Evolutionary conservation across 2,888 invertebrate genomes (phyloP), one percentile per base, ranked within the genome.

Genomic region (Sinotaia quadrata): DNA sequence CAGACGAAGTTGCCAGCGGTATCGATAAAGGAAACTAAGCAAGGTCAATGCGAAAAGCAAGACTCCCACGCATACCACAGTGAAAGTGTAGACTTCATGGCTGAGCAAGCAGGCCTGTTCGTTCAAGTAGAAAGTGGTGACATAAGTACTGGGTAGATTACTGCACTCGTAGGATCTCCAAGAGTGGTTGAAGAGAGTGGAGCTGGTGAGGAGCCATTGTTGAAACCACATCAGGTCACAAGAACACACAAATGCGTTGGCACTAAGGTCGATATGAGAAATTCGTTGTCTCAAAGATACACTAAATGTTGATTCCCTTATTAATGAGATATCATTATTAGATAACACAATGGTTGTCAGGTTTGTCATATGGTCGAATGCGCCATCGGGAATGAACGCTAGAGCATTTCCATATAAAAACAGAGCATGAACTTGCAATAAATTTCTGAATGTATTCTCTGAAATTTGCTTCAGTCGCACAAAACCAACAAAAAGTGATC

Each of bases 211-310:
- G 2, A 68, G 34, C 77, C 77, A 78, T 1, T 68, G 49, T n/a
- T 59, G 60, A 51, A 78, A 76, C 76, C 76, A 76, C 10, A 70
- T 44, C 0, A 90, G 82, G 4, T 89, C 84, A 70, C 92, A 92
- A 61, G 91, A 91, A 78, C 93, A 93, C 0, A 91, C 87, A 29
- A 92, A 89, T 12, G 90, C 90, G 79, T 93, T 93, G 0, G 88
- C 88, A 0, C 91, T 89, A 0, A 93, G 63, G 0, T 89, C 90
- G 0, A 93, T 71, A 65, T 89, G 90, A 47, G 67, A 36, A 0
- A 75, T 59, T 21, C 41, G 31, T 10, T 56, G 34, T 2, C 54
- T n/a, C 10, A 71, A 27, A 12, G 68, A 44, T 24, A 4, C 7
- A 4, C 72, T 66, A 27, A 74, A 71, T 0, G 73, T 70, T 21